Base-by-base conservation (phyloP, 2,797 vertebrate species). In the Bryconaethiops microstoma region DNA sequence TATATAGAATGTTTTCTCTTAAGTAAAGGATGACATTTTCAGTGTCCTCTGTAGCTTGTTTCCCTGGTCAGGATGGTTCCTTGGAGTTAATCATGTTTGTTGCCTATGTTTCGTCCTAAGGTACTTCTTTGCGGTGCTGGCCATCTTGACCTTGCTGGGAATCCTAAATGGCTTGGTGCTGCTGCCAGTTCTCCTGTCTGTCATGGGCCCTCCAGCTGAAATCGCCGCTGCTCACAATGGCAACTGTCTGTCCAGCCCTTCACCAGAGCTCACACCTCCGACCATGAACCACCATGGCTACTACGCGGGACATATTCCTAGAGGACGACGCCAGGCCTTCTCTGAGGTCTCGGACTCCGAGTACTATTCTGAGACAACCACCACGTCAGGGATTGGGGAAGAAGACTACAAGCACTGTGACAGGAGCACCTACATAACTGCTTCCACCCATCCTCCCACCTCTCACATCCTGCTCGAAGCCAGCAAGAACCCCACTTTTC, bases 71-170 rank as follows among this genome's bases (percentile, higher is more conserved):
- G 5, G 9, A 4, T 77, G 45, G 1, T 54, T 59, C 13, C 25
- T 63, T 80, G 64, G 45, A 72, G 10, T 77, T 72, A 82, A 55
- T 72, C 40, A 5, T 62, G 9, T 65, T 7, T 74, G 5, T 50
- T 13, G 5, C 13, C 78, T 72, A 29, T 77, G 59, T 82, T 55
- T 77, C n/a, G 40, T 0, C 1, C 54, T 0, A 90, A 99, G 98
- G 92, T 99, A 99, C 90, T 99, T 99, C 91, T 99, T 99, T 52
- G 94, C 97, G 0, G 97, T 99, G 79, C 92, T 99, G 85, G 96
- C 96, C 23, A 95, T 97, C 81, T 93, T 99, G 89, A 99, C 98
- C 0, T 88, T 98, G 81, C 77, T 99, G 92, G 98, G 98, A 16
- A 94, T 99, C 83, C 94, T 99, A 78, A 99, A 99, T 0, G 98